These are phyloP conservation scores for Blastobasis adustella DNA, from an alignment of 2,888 invertebrate species.

Conservation along the genomic window DNA sequence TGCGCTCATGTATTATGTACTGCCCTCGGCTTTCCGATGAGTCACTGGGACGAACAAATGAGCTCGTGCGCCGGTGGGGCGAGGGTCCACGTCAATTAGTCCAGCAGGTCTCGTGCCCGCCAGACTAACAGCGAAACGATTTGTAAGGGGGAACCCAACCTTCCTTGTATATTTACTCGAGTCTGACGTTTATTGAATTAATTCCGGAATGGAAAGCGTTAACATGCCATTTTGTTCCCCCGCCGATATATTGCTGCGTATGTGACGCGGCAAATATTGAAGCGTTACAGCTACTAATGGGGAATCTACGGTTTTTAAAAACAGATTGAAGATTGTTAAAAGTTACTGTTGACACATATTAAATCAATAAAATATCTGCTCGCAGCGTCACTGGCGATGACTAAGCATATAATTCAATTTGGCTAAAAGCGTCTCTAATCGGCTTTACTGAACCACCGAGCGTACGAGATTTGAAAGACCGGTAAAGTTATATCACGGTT, in stretches of 20 bases:
- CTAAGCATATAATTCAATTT: slow-evolving; percentile 50
- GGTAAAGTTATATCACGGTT: slow-evolving; percentile 6
- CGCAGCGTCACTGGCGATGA: slow-evolving; percentile 25
- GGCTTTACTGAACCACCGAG: slow-evolving; percentile 33
- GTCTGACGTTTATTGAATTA: slow-evolving; percentile 11
- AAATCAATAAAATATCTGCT: slow-evolving; percentile 15
- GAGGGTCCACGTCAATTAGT: slow-evolving; percentile 46
- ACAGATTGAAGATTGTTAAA: too few species aligned
- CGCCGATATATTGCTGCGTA: too few species aligned
- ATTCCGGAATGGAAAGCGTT: not conserved
- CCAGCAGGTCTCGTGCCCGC: slow-evolving; percentile 24
- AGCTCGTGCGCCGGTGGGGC: slow-evolving; percentile 32
- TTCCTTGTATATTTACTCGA: slow-evolving; percentile 10
- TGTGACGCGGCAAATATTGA: too few species aligned
- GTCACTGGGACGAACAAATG: slow-evolving; percentile 29
- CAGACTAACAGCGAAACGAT: slow-evolving; percentile 3
- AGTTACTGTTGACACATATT: slow-evolving; percentile 3
- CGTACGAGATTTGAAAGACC: not conserved
- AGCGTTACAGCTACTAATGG: too few species aligned
- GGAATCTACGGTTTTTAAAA: too few species aligned
- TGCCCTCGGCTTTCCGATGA: slow-evolving; percentile 48
- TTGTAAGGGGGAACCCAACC: slow-evolving; percentile 6
- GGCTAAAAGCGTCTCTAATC: slow-evolving; percentile 39
- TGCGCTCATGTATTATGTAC: not conserved
- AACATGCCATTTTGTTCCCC: not conserved